Base-by-base conservation (phyloP, 2,113 vertebrate genomes). In the Dolichotis patagonum region DNA sequence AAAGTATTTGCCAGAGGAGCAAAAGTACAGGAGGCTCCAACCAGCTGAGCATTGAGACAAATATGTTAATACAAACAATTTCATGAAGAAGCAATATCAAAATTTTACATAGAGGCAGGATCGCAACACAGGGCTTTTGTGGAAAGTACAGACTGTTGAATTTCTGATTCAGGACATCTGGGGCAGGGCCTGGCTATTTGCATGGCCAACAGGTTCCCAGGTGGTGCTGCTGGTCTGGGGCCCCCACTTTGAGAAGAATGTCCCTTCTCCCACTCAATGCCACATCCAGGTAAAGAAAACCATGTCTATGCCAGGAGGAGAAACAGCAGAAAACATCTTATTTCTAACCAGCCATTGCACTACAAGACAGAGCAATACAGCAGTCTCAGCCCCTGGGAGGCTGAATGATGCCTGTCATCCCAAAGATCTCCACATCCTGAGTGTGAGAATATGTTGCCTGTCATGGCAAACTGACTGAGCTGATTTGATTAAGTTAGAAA, bases 31-130 rank as follows among this genome's bases (percentile, higher is more conserved):
- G 22, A 4, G 11, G 28, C 10, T 6, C 41, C 49, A 26, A 49
- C 78, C 63, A 28, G 0, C 17, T 82, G 22, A 20, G 17, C 88
- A 13, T 19, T 38, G 24, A 28, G 41, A 54, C 46, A 69, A 49
- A 63, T 7, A 7, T 1, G 69, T 7, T 2, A 38, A 5, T 10
- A 52, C 4, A 28, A 52, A 88, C 63, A 22, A 7, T 0, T 11
- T 35, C n/a, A 26, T 24, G 11, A 73, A 9, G 24, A 77, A 5
- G 46, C 43, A 77, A 20, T 4, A 38, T 6, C 17, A 35, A 77
- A 52, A 65, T 49, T 26, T 73, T 30, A 38, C 30, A 35, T 56
- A 41, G 80, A 69, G 54, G 26, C 30, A n/a, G 13, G 35, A 26
- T 12, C 24, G 0, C 41, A 17, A 80, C 41, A 54, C 16, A 60